Conservation (phyloP, 1,140 invertebrate genomes). For the Drosophila kohkoa region DNA sequence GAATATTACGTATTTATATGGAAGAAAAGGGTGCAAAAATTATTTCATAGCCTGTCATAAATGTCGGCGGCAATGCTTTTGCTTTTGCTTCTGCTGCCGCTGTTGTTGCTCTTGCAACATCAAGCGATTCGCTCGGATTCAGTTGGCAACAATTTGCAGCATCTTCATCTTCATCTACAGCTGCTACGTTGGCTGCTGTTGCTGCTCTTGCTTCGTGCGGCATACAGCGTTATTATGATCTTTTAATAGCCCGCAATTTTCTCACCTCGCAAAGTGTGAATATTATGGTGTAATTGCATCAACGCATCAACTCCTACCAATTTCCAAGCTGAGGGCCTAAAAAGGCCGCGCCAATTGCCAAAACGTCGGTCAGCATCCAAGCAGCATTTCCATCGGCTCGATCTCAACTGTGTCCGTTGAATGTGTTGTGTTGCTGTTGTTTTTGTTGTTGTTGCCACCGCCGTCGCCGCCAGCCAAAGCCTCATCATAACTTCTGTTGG, state of each 20-base stretch:
- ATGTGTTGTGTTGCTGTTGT: not conserved
- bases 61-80: slow-evolving; percentile 71
- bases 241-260: slow-evolving; percentile 85
- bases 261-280: slow-evolving; percentile 85
- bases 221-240: slow-evolving; percentile 75
- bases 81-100: slow-evolving; percentile 29
- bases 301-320: slow-evolving; percentile 85
- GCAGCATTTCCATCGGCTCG: slow-evolving; percentile 14
- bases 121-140: slow-evolving; percentile 4
- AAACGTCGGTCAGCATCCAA: slow-evolving; percentile 49
- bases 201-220: slow-evolving; percentile 54
- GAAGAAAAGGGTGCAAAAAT: slow-evolving; percentile 41
- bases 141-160: slow-evolving; percentile 69
- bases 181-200: slow-evolving; percentile 1
- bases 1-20: slow-evolving; percentile 52
- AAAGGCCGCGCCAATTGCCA: slow-evolving; percentile 76
- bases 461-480: slow-evolving; percentile 11
- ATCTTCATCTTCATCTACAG: slow-evolving; percentile 65
- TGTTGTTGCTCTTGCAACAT: slow-evolving; percentile 22
- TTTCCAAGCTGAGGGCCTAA: slow-evolving; percentile 76
- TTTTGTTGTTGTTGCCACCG: slow-evolving; percentile 5
- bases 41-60: slow-evolving; percentile 81
- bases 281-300: slow-evolving; percentile 85
- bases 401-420: not conserved
- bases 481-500: slow-evolving; percentile 81